Conservation (phyloP, 2,888 invertebrate species). For the Lepeophtheirus nordmannii region DNA sequence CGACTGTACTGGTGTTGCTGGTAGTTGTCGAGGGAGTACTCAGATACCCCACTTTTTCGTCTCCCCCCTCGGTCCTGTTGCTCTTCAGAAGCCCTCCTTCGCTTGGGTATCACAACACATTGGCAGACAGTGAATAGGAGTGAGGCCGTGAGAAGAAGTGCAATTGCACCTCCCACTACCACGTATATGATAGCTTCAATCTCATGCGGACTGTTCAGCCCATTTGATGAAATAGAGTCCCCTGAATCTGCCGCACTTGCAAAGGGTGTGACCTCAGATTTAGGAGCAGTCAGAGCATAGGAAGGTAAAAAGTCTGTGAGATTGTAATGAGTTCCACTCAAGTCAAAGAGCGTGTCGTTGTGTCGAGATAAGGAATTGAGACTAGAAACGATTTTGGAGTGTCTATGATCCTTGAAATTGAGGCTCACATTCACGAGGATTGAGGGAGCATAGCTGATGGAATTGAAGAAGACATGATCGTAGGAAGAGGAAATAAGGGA, state of each 20-base stretch:
- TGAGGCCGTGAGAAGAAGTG: not conserved
- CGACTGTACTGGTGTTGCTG: not conserved
- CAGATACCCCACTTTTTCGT: not conserved
- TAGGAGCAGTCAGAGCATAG: not conserved
- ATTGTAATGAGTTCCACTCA: not conserved
- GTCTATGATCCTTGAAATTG: not conserved
- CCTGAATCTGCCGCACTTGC: not conserved
- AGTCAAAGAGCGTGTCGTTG: conserved; percentile 13
- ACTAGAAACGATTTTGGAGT: not conserved
- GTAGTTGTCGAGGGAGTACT: not conserved
- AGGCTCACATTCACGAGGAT: conserved; percentile 13
- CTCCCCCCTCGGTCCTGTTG: not conserved
- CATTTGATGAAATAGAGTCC: not conserved
- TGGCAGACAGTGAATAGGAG: conserved; percentile 3
- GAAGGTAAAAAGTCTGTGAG: conserved; percentile 10
- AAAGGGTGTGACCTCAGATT: conserved; percentile 1
- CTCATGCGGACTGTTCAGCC: not conserved
- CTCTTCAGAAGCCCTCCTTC: not conserved
- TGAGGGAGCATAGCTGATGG: conserved; percentile 3
- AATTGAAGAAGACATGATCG: not conserved
- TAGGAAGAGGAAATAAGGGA: conserved; percentile 2
- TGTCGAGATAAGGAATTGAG: not conserved
- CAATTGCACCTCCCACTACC: not conserved
- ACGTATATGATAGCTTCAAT: not conserved
- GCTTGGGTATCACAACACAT: not conserved